Evolutionary conservation across 2,888 invertebrate genomes (phyloP), one percentile per base, ranked within the genome.

Genomic region (Griposia aprilina): DNA sequence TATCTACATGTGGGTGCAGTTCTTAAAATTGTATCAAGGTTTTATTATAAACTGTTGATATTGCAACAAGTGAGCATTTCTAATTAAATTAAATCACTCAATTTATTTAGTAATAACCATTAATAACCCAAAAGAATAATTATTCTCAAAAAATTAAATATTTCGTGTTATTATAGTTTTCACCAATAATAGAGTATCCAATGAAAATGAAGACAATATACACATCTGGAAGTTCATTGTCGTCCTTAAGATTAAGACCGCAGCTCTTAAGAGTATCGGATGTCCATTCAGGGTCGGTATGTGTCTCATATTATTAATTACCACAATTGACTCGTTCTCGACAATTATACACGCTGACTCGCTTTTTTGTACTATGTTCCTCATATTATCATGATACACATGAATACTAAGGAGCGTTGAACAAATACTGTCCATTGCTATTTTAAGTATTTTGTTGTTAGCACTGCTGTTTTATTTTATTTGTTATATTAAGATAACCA

Each of bases 231-330:
- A 86, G 78, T 76, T 84, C 57, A 80, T 73, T 75, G 67, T 67
- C 74, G 81, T 86, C 78, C 84, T 86, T 77, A 86, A 36, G 80
- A 81, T 84, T 69, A 81, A 82, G 83, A 88, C 88, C 88, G 83
- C 91, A 88, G 84, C 78, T 76, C 79, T 23, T 60, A 76, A 82
- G 84, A 80, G 86, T 91, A 91, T 91, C 91, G 86, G 78, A 87
- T 91, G 84, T 89, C 90, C 62, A 83, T 78, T 89, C 90, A 91
- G 83, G 91, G 92, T 84, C 90, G 84, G 70, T 81, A 83, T 81
- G 80, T 76, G 82, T 84, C 83, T 84, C 83, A 74, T 87, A 81
- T 87, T 87, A 91, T 89, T 90, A 89, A 91, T 91, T 89, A 88
- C 87, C 83, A 84, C 90, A 91, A 91, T 90, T 91, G 90, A 83